These are phyloP conservation scores for Laothoe populi DNA, from an alignment of 2,888 invertebrate genomes.

Conservation along the genomic window DNA sequence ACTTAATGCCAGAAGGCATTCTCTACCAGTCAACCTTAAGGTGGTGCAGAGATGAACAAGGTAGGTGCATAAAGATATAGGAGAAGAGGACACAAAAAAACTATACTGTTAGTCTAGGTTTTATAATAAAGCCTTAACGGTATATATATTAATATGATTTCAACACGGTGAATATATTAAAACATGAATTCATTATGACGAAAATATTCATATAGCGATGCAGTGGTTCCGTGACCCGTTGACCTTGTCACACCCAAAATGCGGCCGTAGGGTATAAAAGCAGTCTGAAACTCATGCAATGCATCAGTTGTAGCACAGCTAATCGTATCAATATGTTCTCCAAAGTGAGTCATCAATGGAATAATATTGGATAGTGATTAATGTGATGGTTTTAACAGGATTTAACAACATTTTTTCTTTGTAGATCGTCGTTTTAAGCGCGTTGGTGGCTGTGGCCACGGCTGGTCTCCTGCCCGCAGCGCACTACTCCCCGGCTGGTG, in stretches of 20 bases:
- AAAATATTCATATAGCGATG: conserved; percentile 17
- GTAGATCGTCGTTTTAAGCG: conserved; percentile 63
- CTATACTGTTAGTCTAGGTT: no score
- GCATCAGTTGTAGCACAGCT: conserved; percentile 62
- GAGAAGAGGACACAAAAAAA: no score
- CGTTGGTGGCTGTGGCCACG: conserved; percentile 65
- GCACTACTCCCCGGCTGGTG: conserved; percentile 67
- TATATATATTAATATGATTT: no score
- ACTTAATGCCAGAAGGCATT: no score
- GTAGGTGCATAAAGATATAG: no score
- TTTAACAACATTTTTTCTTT: conserved; percentile 32
- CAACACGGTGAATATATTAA: no score
- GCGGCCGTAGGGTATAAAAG: conserved; percentile 63
- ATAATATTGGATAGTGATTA: background rate
- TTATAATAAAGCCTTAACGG: no score
- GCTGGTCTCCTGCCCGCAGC: conserved; percentile 66
- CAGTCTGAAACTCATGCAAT: conserved; percentile 46
- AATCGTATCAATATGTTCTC: conserved; percentile 67
- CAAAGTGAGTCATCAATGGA: conserved; percentile 62
- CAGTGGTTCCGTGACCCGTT: conserved; percentile 55
- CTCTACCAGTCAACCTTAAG: no score
- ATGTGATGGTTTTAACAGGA: background rate
- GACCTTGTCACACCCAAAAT: conserved; percentile 70
- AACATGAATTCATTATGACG: conserved; percentile 18
- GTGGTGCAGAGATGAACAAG: no score